phyloP scores from a whole-genome alignment of 2,113 vertebrate species.

The Cygnus atratus region DNA sequence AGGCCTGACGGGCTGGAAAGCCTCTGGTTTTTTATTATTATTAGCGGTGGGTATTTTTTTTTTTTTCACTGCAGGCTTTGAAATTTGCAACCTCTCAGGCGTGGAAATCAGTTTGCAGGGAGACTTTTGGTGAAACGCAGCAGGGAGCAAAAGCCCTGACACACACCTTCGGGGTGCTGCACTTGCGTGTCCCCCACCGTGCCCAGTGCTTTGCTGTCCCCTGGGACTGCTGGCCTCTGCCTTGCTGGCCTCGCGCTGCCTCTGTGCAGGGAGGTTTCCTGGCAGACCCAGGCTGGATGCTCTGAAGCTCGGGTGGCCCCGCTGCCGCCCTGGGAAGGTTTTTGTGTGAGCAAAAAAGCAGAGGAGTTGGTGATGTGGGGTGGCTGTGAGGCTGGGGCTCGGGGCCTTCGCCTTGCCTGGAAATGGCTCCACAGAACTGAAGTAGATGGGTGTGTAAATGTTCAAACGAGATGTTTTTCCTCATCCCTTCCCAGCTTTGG shows the following conservation, averaged over 20 bases:
- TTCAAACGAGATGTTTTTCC: not conserved
- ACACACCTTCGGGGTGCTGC: not conserved
- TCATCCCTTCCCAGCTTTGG: not conserved
- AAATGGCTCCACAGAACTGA: not conserved
- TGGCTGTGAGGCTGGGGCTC: not conserved
- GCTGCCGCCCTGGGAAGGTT: not conserved
- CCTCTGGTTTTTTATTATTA: not conserved
- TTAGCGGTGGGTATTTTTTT: not conserved
- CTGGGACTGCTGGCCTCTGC: not conserved
- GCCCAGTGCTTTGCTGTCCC: not conserved
- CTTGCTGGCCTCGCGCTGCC: rapidly evolving
- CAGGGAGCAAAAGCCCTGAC: not conserved
- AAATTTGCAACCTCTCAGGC: conserved; percentile 23
- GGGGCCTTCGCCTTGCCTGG: not conserved
- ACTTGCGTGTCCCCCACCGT: not conserved
- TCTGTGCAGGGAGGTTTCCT: not conserved
- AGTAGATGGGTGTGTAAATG: not conserved
- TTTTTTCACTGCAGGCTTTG: conserved; percentile 1
- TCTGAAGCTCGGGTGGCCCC: not conserved
- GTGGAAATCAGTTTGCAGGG: conserved; percentile 1
- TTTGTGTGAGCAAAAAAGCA: not conserved
- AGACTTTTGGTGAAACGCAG: not conserved
- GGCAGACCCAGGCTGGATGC: not conserved
- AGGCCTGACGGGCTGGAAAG: conserved; percentile 14
- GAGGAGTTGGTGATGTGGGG: not conserved